Conservation (phyloP, 2,797 vertebrate species). For the Poeciliopsis turneri region DNA sequence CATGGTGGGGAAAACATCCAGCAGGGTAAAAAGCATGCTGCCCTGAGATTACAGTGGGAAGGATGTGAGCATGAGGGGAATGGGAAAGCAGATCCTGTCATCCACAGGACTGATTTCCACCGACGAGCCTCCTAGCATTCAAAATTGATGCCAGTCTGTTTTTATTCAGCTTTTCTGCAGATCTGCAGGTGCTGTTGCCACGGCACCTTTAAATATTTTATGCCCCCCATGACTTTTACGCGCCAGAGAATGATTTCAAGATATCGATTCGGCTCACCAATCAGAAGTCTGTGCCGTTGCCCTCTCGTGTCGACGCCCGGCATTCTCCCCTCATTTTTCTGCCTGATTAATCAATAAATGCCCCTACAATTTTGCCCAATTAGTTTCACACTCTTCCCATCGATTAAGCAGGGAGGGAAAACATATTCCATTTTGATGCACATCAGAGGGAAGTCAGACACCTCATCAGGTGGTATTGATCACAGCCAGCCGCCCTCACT, state of each 20-base stretch:
- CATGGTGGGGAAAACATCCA: slow-evolving; percentile 49
- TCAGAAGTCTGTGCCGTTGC: slow-evolving; percentile 74
- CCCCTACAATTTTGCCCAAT: slow-evolving; percentile 83
- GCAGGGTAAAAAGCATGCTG: slow-evolving; percentile 43
- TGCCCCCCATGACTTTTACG: slow-evolving; percentile 59
- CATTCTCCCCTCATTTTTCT: slow-evolving; percentile 79
- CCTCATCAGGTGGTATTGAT: slow-evolving; percentile 85
- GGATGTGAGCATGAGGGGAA: slow-evolving; percentile 59
- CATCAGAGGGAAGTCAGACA: slow-evolving; percentile 81
- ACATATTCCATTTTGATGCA: slow-evolving; percentile 83
- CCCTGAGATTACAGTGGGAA: slow-evolving; percentile 62
- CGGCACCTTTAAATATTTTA: slow-evolving; percentile 73
- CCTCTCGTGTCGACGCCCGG: slow-evolving; percentile 59
- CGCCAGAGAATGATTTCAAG: slow-evolving; percentile 59
- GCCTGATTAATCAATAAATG: slow-evolving; percentile 86
- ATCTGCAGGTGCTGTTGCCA: slow-evolving; percentile 65
- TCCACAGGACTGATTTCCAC: slow-evolving; percentile 46
- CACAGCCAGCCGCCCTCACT: slow-evolving; percentile 67
- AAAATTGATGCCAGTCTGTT: slow-evolving; percentile 73
- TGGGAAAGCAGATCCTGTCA: slow-evolving; percentile 62
- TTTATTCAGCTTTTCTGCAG: slow-evolving; percentile 56
- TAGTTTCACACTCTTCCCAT: slow-evolving; percentile 83
- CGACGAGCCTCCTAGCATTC: slow-evolving; percentile 59
- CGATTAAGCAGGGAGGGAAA: slow-evolving; percentile 77
- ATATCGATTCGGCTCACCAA: slow-evolving; percentile 76